These are phyloP conservation scores for Microcebus tavaratra DNA, from an alignment of 2,113 vertebrate genomes.

Conservation along the genomic window DNA sequence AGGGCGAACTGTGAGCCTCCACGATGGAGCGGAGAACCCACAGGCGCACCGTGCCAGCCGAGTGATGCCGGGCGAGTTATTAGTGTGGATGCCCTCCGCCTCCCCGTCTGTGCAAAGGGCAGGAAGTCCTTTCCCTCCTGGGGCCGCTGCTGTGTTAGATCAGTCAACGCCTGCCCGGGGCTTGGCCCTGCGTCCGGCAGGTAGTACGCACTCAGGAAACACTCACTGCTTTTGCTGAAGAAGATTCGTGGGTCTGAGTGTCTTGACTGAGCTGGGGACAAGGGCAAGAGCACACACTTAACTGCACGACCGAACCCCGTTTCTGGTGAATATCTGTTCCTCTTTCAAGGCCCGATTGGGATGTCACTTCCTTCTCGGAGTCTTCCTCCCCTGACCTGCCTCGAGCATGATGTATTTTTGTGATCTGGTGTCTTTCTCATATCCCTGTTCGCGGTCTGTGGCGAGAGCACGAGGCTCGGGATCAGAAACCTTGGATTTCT, in stretches of 20 bases:
- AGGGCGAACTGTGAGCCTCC: rapidly evolving
- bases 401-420: rapidly evolving
- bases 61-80: too few relatives aligned
- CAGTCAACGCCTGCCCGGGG: neutral
- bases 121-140: too few relatives aligned
- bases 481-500: neutral
- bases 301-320: rapidly evolving
- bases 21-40: rapidly evolving
- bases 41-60: rapidly evolving
- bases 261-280: neutral
- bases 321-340: neutral
- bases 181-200: rapidly evolving
- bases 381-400: neutral
- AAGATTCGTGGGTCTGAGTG: neutral
- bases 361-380: neutral
- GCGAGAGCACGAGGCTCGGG: neutral
- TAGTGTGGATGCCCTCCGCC: rapidly evolving
- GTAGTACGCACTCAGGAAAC: rapidly evolving
- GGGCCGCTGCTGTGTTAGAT: neutral
- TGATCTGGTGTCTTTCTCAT: neutral
- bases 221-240: too few relatives aligned
- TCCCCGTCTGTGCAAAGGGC: too few relatives aligned
- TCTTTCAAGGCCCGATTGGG: neutral
- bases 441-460: too few relatives aligned
- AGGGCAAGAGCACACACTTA: neutral